Evolutionary conservation across 2,797 vertebrate species (phyloP).

Genomic region (Scyliorhinus canicula): DNA sequence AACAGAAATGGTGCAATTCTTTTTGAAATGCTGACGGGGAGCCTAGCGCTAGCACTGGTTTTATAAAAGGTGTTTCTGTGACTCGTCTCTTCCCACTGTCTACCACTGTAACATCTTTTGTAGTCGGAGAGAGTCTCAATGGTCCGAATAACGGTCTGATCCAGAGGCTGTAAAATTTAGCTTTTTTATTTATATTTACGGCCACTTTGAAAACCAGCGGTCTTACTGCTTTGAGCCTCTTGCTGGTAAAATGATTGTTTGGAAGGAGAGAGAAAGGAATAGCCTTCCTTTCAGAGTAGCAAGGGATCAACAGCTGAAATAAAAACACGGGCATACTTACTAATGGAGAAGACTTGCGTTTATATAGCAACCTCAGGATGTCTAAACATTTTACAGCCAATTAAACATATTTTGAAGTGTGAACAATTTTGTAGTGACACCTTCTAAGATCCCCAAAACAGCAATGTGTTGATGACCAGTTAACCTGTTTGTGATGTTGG

Average conservation of each 20-base stretch:
- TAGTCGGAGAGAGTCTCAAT: background rate
- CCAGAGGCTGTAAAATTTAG: background rate
- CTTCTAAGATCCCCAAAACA: background rate
- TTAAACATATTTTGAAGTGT: background rate
- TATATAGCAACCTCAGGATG: background rate
- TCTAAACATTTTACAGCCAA: background rate
- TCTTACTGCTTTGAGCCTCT: background rate
- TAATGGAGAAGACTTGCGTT: background rate
- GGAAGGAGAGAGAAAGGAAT: background rate
- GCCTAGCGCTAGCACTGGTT: background rate
- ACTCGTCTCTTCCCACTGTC: background rate
- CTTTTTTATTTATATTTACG: background rate
- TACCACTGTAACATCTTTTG: background rate
- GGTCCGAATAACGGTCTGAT: background rate
- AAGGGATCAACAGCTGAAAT: background rate
- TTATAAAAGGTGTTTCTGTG: background rate
- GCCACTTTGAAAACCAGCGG: background rate
- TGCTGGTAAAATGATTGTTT: background rate
- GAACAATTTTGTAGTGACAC: background rate
- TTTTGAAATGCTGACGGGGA: background rate
- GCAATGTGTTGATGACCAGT: background rate
- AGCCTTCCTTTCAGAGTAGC: background rate
- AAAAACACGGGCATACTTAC: background rate
- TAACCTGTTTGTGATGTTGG: background rate
- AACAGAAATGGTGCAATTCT: background rate